phyloP scores from a whole-genome alignment of 2,888 invertebrate genomes.

The Polydesmus complanatus region DNA sequence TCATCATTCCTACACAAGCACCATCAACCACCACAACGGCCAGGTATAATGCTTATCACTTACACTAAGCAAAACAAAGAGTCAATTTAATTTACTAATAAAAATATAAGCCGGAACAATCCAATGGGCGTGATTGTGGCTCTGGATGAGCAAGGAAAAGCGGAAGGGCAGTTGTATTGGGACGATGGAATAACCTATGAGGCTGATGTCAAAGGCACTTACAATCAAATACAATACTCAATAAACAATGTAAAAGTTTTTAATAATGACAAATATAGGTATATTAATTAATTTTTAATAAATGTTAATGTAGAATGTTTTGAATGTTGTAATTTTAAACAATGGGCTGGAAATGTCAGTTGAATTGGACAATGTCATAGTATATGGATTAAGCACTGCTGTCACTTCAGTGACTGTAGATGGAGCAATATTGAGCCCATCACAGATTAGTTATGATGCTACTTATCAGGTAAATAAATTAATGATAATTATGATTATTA shows the following conservation, averaged over 20 bases:
- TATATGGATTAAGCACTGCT: neutral
- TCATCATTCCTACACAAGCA: constrained; percentile 25
- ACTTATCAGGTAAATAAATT: neutral
- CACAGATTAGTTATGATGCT: constrained; percentile 1
- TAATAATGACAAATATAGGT: neutral
- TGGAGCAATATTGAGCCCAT: neutral
- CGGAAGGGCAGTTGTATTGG: constrained; percentile 25
- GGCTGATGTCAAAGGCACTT: neutral
- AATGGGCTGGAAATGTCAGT: constrained; percentile 1
- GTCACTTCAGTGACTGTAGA: constrained; percentile 2
- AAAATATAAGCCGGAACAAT: constrained; percentile 20
- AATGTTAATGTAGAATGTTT: neutral
- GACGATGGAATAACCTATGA: constrained; percentile 25
- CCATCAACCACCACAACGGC: constrained; percentile 22
- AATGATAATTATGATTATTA: neutral
- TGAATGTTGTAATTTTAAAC: neutral
- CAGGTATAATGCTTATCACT: constrained; percentile 18
- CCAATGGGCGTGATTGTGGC: constrained; percentile 27
- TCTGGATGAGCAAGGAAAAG: constrained; percentile 21
- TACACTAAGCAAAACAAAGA: neutral
- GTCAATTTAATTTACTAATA: no score
- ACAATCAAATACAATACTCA: constrained; percentile 4
- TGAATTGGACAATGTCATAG: constrained; percentile 1
- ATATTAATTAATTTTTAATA: neutral
- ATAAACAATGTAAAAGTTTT: neutral